Evolutionary conservation across 2,888 invertebrate species (phyloP).

Genomic region (Chaitophorus viminalis): DNA sequence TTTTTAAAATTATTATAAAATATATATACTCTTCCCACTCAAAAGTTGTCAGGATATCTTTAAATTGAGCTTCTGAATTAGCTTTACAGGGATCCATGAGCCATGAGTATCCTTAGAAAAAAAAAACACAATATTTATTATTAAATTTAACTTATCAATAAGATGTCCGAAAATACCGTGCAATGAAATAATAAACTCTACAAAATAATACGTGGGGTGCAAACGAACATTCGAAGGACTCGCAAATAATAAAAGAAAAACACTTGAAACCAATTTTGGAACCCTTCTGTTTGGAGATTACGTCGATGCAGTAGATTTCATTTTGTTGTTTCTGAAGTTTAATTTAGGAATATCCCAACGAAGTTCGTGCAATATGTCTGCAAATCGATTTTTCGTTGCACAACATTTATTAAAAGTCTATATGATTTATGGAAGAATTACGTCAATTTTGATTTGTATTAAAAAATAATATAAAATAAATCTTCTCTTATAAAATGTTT

Average conservation of each 20-base stretch:
- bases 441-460: not conserved
- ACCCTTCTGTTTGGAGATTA: not conserved
- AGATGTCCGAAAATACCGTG: not conserved
- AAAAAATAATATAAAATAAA: not conserved
- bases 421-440: not conserved
- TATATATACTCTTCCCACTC: no score
- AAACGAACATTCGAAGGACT: not conserved
- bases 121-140: not conserved
- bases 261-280: not conserved
- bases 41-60: no score
- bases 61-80: not conserved
- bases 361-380: not conserved
- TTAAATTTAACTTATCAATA: not conserved
- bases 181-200: not conserved
- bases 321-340: constrained; percentile 10
- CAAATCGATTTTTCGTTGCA: not conserved
- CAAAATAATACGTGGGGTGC: constrained; percentile 4
- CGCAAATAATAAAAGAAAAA: not conserved
- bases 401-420: not conserved
- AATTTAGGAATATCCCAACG: constrained; percentile 1
- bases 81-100: not conserved
- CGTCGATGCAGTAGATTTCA: not conserved
- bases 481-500: not conserved
- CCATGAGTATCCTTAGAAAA: not conserved
- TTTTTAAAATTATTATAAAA: no score